Percentiles rank a stretch among this genome's conserved stretches.
These are phyloP conservation scores for Sphenodon punctatus DNA, from an alignment of 2,797 vertebrate genomes.

Conservation along the genomic window DNA sequence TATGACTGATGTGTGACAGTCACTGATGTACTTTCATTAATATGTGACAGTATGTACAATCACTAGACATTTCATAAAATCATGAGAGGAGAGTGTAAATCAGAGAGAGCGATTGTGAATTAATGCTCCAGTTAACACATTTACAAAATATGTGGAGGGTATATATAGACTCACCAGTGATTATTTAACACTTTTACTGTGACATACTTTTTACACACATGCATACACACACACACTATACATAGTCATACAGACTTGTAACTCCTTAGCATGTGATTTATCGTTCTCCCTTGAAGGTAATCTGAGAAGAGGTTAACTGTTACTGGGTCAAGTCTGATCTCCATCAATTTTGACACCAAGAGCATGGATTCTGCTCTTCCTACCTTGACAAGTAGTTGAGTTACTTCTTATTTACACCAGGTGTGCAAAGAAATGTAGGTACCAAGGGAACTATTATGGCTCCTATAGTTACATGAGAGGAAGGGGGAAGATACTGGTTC, in stretches of 20 bases:
- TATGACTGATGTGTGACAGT: too few species aligned
- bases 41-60: too few species aligned
- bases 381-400: neutral
- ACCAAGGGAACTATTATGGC: neutral
- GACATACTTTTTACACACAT: too few species aligned
- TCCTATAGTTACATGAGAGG: neutral
- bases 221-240: neutral
- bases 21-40: too few species aligned
- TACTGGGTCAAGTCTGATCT: accelerated
- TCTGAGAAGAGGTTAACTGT: neutral
- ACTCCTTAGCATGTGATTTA: slow-evolving; percentile 5
- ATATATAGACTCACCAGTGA: too few species aligned
- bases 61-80: too few species aligned
- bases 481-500: neutral
- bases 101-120: too few species aligned
- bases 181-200: too few species aligned
- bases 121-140: too few species aligned
- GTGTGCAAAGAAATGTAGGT: neutral
- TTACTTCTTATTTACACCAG: neutral
- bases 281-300: slow-evolving; percentile 11
- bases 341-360: neutral
- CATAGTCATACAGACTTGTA: neutral
- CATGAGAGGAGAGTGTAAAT: too few species aligned
- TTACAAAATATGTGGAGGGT: too few species aligned
- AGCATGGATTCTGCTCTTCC: neutral